Percentiles rank a stretch among this genome's conserved stretches.
Evolutionary conservation across 2,797 vertebrate genomes (phyloP).

Genomic region (Galagoides demidoff): DNA sequence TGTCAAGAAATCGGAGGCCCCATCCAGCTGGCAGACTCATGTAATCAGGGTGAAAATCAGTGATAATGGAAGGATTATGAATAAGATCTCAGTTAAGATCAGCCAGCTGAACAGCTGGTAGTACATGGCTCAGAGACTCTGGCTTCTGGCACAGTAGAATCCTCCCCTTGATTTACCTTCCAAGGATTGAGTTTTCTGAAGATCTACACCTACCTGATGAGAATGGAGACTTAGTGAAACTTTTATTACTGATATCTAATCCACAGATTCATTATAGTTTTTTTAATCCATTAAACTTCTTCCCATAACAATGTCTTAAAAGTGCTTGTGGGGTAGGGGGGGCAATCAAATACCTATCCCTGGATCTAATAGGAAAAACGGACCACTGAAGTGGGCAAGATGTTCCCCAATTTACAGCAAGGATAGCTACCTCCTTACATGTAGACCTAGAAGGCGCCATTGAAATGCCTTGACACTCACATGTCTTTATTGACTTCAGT

Average conservation of each 20-base stretch:
- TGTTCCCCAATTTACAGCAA: not conserved
- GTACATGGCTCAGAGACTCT: not conserved
- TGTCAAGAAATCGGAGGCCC: not conserved
- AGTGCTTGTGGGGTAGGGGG: not conserved
- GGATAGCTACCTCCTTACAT: constrained; percentile 10
- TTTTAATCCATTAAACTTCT: constrained; percentile 34
- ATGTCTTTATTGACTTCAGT: not conserved
- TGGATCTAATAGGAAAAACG: constrained; percentile 17
- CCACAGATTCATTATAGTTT: not conserved
- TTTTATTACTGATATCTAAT: constrained; percentile 19
- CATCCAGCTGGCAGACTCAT: not conserved
- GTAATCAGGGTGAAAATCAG: not conserved
- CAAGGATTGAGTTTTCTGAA: constrained; percentile 48
- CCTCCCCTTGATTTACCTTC: not conserved
- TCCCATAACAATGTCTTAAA: not conserved
- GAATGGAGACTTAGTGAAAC: not conserved
- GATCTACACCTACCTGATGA: not conserved
- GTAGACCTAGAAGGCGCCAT: not conserved
- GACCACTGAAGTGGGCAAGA: not conserved
- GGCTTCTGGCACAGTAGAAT: not conserved
- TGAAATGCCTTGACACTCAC: not conserved
- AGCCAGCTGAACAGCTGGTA: not conserved
- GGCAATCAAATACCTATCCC: not conserved
- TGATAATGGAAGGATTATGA: constrained; percentile 16
- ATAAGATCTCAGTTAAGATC: not conserved